phyloP scores from a whole-genome alignment of 2,888 invertebrate genomes.

The Lobophora halterata region DNA sequence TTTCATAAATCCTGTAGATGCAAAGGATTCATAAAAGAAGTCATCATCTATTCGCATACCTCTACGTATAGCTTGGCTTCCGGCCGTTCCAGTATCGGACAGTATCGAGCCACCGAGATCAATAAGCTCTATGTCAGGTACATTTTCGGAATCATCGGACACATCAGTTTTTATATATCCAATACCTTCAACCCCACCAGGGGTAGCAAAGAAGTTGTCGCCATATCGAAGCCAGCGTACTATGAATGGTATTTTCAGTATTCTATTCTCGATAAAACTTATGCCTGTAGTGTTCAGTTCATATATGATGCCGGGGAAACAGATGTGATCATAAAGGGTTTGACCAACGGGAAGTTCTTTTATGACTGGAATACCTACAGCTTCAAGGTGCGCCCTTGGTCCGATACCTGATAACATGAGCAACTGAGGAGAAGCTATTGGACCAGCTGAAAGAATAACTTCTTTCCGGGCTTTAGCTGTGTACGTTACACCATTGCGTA shows the following conservation, averaged over 20 bases:
- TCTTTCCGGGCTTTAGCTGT: slow-evolving; percentile 85
- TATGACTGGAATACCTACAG: slow-evolving; percentile 80
- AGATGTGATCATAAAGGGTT: slow-evolving; percentile 83
- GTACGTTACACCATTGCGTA: slow-evolving; percentile 69
- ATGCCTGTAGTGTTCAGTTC: slow-evolving; percentile 61
- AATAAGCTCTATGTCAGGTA: slow-evolving; percentile 85
- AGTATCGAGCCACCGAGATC: slow-evolving; percentile 83
- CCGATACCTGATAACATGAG: slow-evolving; percentile 92
- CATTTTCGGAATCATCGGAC: slow-evolving; percentile 78
- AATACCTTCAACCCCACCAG: slow-evolving; percentile 85
- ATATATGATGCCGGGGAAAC: slow-evolving; percentile 73
- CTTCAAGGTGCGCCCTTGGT: slow-evolving; percentile 74
- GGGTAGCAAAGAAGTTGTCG: slow-evolving; percentile 69
- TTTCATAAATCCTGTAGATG: slow-evolving; percentile 61
- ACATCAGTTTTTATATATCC: slow-evolving; percentile 82
- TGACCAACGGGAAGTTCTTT: slow-evolving; percentile 85
- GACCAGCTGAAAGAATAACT: slow-evolving; percentile 92
- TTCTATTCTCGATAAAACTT: slow-evolving; percentile 50
- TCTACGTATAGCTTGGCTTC: slow-evolving; percentile 68
- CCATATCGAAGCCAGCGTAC: slow-evolving; percentile 60
- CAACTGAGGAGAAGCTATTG: slow-evolving; percentile 93
- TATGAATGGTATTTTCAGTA: slow-evolving; percentile 34
- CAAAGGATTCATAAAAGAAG: slow-evolving; percentile 79
- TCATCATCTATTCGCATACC: slow-evolving; percentile 80
- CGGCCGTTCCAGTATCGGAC: slow-evolving; percentile 75